phyloP scores from a whole-genome alignment of 92 coral and sea anemone species.

The Porites cylindrica region DNA sequence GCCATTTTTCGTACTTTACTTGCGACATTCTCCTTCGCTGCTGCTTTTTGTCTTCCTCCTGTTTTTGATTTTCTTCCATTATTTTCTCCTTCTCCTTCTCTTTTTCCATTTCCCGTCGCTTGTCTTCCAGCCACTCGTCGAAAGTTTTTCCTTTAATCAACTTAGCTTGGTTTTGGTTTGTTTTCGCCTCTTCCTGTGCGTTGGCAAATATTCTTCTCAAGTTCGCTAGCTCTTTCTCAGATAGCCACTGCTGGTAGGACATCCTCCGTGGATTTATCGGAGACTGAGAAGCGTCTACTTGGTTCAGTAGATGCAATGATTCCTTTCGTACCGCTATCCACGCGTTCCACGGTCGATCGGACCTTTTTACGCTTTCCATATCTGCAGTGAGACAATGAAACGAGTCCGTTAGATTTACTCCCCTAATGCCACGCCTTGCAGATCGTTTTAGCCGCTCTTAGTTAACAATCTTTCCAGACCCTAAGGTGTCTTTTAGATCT shows the following conservation, averaged over 20 bases:
- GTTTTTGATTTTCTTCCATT: constrained; percentile 66
- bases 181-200: constrained; percentile 72
- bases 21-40: constrained; percentile 84
- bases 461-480: too few relatives aligned
- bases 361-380: constrained; percentile 76
- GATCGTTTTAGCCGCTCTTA: too few relatives aligned
- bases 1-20: constrained; percentile 91
- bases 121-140: constrained; percentile 96
- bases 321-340: constrained; percentile 87
- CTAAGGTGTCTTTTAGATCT: too few relatives aligned
- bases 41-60: constrained; percentile 64
- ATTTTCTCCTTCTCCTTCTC: constrained; percentile 77
- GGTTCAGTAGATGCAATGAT: constrained; percentile 40
- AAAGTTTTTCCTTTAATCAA: constrained; percentile 86
- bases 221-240: constrained; percentile 82
- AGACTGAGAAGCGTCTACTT: constrained; percentile 50
- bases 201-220: constrained; percentile 74
- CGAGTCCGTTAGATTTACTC: constrained; percentile 70
- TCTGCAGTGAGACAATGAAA: constrained; percentile 35
- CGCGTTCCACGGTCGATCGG: constrained; percentile 91
- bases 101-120: constrained; percentile 70
- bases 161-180: constrained; percentile 67
- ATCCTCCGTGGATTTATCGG: constrained; percentile 55
- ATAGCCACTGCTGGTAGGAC: constrained; percentile 93
- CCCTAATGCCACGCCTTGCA: constrained; percentile 51